Evolutionary conservation across 2,888 invertebrate species (phyloP), one percentile per base, ranked within the genome.

Genomic region (Cataglyphis altisquamis): DNA sequence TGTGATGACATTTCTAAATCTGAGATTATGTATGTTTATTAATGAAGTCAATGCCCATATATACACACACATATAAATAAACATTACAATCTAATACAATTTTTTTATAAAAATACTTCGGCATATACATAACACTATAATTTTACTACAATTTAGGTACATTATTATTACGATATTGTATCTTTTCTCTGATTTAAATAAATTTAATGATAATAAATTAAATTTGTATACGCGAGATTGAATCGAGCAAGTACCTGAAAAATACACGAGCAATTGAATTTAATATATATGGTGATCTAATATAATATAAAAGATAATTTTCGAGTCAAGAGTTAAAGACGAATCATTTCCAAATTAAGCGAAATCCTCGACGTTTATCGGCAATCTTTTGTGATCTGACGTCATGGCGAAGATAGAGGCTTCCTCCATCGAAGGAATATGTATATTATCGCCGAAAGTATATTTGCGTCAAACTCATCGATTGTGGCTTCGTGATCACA

Each of bases 361-460:
- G 5, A 52, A 39, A 25, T 18, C 52, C n/a, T 70, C 6, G 21
- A 48, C 18, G 29, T 67, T n/a, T 45, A 57, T 41, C 52, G 39
- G 12, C 12, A 29, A 62, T 25, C n/a, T 39, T 72, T 9, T 15
- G n/a, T 18, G 36, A 15, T 32, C 21, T 68, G 72, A 72, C 77
- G 57, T 70, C 72, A 78, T 0, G 6, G 9, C 21, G 5, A 45
- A 60, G 78, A 78, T 78, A 78, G 60, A 32, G 18, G 29, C 8
- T 32, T 70, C 18, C 25, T 15, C 18, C 5, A 9, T 21, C 66
- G 67, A 39, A 41, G n/a, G 15, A 52, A 25, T 3, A 18, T 15
- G 15, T 1, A n/a, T 45, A 4, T 68, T 67, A 63, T 21, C n/a
- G 18, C 8, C 8, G 9, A 41, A 77, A 45, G n/a, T 52, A 8